Evolutionary conservation across 2,888 invertebrate species (phyloP), one percentile per base, ranked within the genome.

Genomic region (Dasysyrphus tricinctus): DNA sequence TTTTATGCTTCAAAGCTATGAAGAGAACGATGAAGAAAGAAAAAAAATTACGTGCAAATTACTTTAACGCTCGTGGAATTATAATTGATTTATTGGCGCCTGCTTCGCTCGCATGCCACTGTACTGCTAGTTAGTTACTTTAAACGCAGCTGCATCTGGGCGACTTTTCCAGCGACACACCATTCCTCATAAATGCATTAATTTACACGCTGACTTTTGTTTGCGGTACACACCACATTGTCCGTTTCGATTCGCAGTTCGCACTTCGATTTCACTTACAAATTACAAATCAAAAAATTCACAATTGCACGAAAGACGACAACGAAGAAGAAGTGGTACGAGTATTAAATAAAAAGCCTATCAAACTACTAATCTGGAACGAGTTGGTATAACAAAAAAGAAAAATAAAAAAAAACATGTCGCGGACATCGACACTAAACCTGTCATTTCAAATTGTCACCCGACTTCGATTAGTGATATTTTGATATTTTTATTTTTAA

Each of bases 51-150:
- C 77, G 85, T 86, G 81, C 81, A 86, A 86, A 86, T 86, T 74
- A 86, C 78, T 86, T 65, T 86, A 61, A 81, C 81, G 85, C 74
- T 81, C 44, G 61, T 54, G 77, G 85, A 86, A 86, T 86, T 86
- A 63, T 78, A 86, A 86, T 86, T 86, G 81, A 86, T 77, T 86
- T 78, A 86, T 75, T 80, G 85, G 85, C 80, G 77, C 80, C 80
- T 77, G 81, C 65, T 73, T 63, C 69, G 51, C 34, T 37, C 59
- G 49, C 63, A 63, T 57, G 63, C 75, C 72, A 73, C 57, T 19
- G 32, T 24, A 24, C 8, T 29, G 51, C 12, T 54, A 14, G 29
- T 54, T 54, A 14, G 29, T 54, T 54, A 29, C 24, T 32, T 54
- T 42, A 24, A 39, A 39, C 54, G 56, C 67, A 51, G 44, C 39